A percentile compares a stretch with the other conserved stretches of the same genome.
These are phyloP conservation scores for Lasioglossum albipes DNA, from an alignment of 1,140 invertebrate genomes.

Conservation along the genomic window DNA sequence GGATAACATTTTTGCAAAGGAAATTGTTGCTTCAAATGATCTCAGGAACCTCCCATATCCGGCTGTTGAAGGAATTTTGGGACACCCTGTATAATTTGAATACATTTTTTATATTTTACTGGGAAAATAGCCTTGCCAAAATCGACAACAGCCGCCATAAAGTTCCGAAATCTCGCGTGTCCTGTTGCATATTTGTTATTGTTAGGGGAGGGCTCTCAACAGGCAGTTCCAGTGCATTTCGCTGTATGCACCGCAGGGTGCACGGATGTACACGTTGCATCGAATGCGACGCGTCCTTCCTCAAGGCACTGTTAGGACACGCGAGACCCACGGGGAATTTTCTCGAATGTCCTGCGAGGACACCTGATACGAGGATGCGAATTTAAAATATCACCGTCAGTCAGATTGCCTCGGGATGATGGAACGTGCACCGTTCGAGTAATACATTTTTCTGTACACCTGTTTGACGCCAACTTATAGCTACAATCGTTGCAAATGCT, in stretches of 20 bases:
- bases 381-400: slow-evolving; percentile 37
- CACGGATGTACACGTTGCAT: not conserved
- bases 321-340: slow-evolving; percentile 14
- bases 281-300: not conserved
- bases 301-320: not conserved
- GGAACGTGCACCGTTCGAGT: not conserved
- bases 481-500: not conserved
- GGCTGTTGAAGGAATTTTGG: no score
- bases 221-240: not conserved
- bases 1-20: no score
- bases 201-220: no score
- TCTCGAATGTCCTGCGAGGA: slow-evolving; percentile 6
- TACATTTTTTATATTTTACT: no score
- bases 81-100: no score
- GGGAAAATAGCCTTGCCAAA: no score
- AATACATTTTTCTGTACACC: not conserved
- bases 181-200: not conserved
- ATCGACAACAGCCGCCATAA: not conserved
- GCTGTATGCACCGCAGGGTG: not conserved
- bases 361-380: not conserved
- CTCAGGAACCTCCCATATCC: no score
- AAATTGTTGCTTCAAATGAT: no score
- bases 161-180: not conserved
- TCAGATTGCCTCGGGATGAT: slow-evolving; percentile 18
- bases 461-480: not conserved